phyloP scores from a whole-genome alignment of 1,140 invertebrate species.

The Helicoverpa armigera region DNA sequence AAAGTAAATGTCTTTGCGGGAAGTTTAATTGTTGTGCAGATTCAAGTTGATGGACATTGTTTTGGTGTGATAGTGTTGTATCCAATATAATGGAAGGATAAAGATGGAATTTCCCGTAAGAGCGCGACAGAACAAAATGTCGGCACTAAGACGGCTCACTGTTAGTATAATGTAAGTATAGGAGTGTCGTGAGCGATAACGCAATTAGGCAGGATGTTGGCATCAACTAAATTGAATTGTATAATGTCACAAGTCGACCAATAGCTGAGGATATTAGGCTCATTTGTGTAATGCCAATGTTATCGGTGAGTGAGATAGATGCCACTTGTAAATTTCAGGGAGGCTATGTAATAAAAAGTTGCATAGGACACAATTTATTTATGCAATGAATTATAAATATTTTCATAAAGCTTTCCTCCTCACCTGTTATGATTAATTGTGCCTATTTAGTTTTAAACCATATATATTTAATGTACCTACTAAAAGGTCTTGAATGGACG shows the following conservation, averaged over 20 bases:
- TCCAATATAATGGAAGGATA: slow-evolving; percentile 83
- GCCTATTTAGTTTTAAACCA: slow-evolving; percentile 64
- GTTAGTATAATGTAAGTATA: slow-evolving; percentile 70
- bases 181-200: slow-evolving; percentile 56
- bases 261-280: slow-evolving; percentile 70
- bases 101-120: slow-evolving; percentile 79
- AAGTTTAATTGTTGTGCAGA: slow-evolving; percentile 70
- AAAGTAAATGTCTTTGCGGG: slow-evolving; percentile 70
- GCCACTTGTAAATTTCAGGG: slow-evolving; percentile 65
- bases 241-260: slow-evolving; percentile 70
- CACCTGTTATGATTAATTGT: slow-evolving; percentile 73
- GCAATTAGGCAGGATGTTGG: slow-evolving; percentile 57
- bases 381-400: slow-evolving; percentile 69
- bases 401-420: slow-evolving; percentile 78
- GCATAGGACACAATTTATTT: slow-evolving; percentile 67
- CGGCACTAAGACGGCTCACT: slow-evolving; percentile 61
- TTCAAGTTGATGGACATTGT: slow-evolving; percentile 78
- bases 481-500: slow-evolving; percentile 58
- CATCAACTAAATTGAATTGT: slow-evolving; percentile 64
- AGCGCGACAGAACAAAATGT: slow-evolving; percentile 64
- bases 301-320: slow-evolving; percentile 47
- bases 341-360: slow-evolving; percentile 63
- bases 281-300: slow-evolving; percentile 71
- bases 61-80: slow-evolving; percentile 85
- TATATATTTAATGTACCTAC: slow-evolving; percentile 46